phyloP scores from a whole-genome alignment of 2,113 vertebrate genomes.

The Sylvietta virens region DNA sequence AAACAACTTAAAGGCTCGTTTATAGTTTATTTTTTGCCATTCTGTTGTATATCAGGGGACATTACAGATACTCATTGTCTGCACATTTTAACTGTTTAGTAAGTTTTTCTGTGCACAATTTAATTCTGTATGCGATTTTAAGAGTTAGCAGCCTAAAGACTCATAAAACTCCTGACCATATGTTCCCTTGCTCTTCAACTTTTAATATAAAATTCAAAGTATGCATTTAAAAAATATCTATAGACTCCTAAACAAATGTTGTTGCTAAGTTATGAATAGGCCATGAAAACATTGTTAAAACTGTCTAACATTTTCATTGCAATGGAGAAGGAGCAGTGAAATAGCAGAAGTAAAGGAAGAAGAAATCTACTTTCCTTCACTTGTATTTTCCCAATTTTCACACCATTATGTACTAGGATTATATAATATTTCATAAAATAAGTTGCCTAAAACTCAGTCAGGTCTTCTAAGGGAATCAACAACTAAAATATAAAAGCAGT shows the following conservation, averaged over 20 bases:
- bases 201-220: conserved; percentile 58
- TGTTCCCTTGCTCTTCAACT: conserved; percentile 42
- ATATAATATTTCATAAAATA: not conserved
- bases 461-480: not conserved
- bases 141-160: conserved; percentile 17
- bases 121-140: conserved; percentile 14
- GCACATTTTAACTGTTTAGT: conserved; percentile 36
- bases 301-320: conserved; percentile 17
- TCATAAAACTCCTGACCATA: conserved; percentile 56
- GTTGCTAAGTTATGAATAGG: conserved; percentile 40
- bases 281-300: conserved; percentile 21
- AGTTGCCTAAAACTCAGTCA: not conserved
- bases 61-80: not conserved
- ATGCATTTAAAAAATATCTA: conserved; percentile 62
- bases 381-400: not conserved
- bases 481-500: not conserved
- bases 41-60: not conserved
- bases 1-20: not conserved
- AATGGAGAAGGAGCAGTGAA: not conserved
- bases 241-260: conserved; percentile 58
- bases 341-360: not conserved
- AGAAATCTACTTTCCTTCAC: not conserved
- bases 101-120: conserved; percentile 23
- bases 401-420: not conserved
- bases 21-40: not conserved